A percentile compares a stretch with the other conserved stretches of the same genome.
These are phyloP conservation scores for Spongia lamella DNA, from an alignment of 37 sponge, comb jelly and placozoan genomes.

Conservation along the genomic window DNA sequence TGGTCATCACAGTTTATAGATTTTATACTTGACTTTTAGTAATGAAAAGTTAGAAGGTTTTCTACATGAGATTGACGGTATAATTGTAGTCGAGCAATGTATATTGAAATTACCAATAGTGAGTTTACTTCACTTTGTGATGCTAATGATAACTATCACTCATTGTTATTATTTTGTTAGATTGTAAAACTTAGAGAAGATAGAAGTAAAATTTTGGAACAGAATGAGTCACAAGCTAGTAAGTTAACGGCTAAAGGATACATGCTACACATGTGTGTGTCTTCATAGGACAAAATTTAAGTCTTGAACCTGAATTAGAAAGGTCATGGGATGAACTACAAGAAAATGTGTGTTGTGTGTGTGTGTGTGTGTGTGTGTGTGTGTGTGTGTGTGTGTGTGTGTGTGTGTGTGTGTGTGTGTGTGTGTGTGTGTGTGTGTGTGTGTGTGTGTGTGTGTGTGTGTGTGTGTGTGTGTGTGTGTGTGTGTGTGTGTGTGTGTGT, in stretches of 20 bases:
- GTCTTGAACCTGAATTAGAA: slow-evolving; percentile 63
- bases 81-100: slow-evolving; percentile 40
- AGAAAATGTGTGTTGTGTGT: slow-evolving; percentile 28
- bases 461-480: too few relatives aligned
- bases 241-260: neutral
- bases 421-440: neutral
- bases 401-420: neutral
- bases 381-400: slow-evolving; percentile 3
- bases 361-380: neutral
- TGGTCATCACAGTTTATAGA: too few relatives aligned
- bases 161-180: slow-evolving; percentile 12
- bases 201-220: slow-evolving; percentile 39
- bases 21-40: slow-evolving; percentile 10
- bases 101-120: slow-evolving; percentile 50
- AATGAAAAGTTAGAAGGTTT: slow-evolving; percentile 47
- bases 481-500: neutral
- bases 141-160: neutral
- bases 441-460: too few relatives aligned
- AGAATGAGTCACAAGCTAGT: slow-evolving; percentile 60
- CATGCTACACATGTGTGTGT: neutral
- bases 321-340: slow-evolving; percentile 58
- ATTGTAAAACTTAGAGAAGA: slow-evolving; percentile 49
- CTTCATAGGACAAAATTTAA: slow-evolving; percentile 38
- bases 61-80: slow-evolving; percentile 49
- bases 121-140: neutral